Conservation (phyloP, 2,888 invertebrate species). For the Sceliomorpha sp. region DNA sequence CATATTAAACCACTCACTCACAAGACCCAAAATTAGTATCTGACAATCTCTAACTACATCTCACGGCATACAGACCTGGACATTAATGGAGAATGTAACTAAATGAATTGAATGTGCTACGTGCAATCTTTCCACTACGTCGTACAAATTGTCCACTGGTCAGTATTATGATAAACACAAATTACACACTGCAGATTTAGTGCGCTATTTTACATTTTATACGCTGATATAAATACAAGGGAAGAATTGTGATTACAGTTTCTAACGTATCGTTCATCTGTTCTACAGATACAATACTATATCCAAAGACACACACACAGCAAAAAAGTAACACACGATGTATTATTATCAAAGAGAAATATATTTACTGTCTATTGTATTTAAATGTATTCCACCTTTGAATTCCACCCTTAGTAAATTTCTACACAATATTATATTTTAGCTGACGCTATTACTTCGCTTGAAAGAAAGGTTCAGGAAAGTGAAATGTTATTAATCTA, state of each 20-base stretch:
- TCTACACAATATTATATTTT: no score
- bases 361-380: no score
- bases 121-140: constrained; percentile 6
- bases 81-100: neutral
- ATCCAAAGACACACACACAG: no score
- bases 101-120: constrained; percentile 8
- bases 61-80: constrained; percentile 7
- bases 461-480: neutral
- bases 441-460: no score
- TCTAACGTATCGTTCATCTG: no score
- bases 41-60: constrained; percentile 4
- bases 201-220: constrained; percentile 1
- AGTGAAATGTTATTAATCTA: neutral
- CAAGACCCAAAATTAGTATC: constrained; percentile 12
- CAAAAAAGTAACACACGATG: no score
- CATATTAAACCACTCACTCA: constrained; percentile 9
- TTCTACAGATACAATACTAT: no score
- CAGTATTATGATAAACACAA: constrained; percentile 16
- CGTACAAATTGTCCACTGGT: constrained; percentile 5
- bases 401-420: no score
- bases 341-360: no score
- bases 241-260: no score
- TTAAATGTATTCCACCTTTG: no score
- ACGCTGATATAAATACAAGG: neutral
- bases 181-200: constrained; percentile 8